Conservation (phyloP, 2,888 invertebrate genomes). For the Drosophila trichaetosa region DNA sequence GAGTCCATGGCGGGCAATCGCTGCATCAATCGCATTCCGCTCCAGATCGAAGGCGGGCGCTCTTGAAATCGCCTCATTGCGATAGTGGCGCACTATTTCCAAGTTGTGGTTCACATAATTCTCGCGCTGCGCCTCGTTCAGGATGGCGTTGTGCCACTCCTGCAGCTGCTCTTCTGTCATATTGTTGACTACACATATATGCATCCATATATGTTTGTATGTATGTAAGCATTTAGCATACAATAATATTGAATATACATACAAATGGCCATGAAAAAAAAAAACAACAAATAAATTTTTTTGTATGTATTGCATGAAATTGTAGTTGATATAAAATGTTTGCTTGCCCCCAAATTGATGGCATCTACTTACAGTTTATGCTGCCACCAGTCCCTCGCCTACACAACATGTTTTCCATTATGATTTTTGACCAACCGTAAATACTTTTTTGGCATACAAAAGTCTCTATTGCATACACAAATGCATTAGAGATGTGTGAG, state of each 20-base stretch:
- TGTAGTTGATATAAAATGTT: not conserved
- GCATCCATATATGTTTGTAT: constrained; percentile 1
- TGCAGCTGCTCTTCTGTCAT: constrained; percentile 55
- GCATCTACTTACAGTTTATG: constrained; percentile 41
- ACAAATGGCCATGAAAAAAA: constrained; percentile 46
- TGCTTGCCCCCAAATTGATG: not conserved
- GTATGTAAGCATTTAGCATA: not conserved
- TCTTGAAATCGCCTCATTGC: constrained; percentile 48
- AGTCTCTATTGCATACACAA: constrained; percentile 38
- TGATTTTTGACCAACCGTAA: constrained; percentile 6
- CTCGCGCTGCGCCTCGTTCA: constrained; percentile 54
- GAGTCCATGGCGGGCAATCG: constrained; percentile 56
- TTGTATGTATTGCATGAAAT: constrained; percentile 10
- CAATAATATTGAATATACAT: constrained; percentile 4
- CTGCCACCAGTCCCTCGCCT: constrained; percentile 31
- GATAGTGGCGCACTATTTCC: constrained; percentile 59
- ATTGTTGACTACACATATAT: constrained; percentile 42
- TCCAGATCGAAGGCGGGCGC: constrained; percentile 48
- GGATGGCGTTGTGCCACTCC: constrained; percentile 41
- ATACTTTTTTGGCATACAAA: constrained; percentile 16
- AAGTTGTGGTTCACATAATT: constrained; percentile 57
- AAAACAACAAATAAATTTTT: constrained; percentile 22
- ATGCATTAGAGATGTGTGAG: constrained; percentile 22
- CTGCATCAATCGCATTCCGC: constrained; percentile 58
- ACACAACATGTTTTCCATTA: constrained; percentile 41